Evolutionary conservation across 2,888 invertebrate genomes (phyloP).

Genomic region (Drosophila histrio): DNA sequence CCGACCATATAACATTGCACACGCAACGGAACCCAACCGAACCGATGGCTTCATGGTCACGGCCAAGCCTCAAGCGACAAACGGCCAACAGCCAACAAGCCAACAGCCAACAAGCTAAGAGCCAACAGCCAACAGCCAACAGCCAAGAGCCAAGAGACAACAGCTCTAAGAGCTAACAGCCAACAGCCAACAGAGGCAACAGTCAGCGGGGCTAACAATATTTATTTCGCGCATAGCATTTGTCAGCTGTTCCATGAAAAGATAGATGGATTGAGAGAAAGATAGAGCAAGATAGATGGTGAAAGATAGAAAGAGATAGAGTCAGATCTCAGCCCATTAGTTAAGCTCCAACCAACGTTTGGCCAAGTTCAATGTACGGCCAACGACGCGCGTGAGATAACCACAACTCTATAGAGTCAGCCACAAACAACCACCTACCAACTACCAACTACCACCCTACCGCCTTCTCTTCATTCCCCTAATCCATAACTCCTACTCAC

Average conservation of each 20-base stretch:
- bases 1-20: conserved; percentile 63
- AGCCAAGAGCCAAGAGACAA: conserved; percentile 18
- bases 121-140: conserved; percentile 9
- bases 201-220: conserved; percentile 34
- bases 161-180: conserved; percentile 8
- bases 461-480: conserved; percentile 4
- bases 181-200: conserved; percentile 22
- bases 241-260: conserved; percentile 64
- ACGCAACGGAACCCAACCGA: conserved; percentile 58
- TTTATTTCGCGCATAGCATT: conserved; percentile 55
- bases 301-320: neutral
- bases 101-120: too few relatives aligned
- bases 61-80: conserved; percentile 58
- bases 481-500: conserved; percentile 2
- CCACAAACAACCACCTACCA: conserved; percentile 27
- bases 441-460: conserved; percentile 9
- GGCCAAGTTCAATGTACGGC: conserved; percentile 71
- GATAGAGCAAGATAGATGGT: neutral
- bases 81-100: conserved; percentile 20
- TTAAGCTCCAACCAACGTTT: conserved; percentile 56
- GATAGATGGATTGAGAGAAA: conserved; percentile 25
- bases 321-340: conserved; percentile 44
- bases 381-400: conserved; percentile 61
- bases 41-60: conserved; percentile 70
- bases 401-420: conserved; percentile 32